Conservation (phyloP, 23 tunicate genomes). For the Halocynthia roretzi region DNA sequence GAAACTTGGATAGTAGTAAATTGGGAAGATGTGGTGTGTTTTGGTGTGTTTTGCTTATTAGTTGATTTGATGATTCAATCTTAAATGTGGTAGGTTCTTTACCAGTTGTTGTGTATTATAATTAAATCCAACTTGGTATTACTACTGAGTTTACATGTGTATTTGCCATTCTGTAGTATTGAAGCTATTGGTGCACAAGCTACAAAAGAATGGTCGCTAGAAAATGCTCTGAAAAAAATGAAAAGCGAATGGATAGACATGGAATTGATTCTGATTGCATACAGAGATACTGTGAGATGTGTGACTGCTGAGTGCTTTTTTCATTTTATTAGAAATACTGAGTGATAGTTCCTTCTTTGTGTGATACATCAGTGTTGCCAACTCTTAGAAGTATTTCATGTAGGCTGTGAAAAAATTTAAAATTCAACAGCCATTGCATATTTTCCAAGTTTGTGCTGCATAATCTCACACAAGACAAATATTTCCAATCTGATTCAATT, state of each 20-base stretch:
- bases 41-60: background rate
- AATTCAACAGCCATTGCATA: no score
- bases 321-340: no score
- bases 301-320: no score
- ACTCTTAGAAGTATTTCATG: no score
- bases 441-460: no score
- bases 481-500: no score
- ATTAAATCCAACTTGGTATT: background rate
- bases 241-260: slow-evolving; percentile 34
- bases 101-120: background rate
- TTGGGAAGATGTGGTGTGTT: background rate
- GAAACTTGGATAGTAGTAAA: no score
- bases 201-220: slow-evolving; percentile 49
- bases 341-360: no score
- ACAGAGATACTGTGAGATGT: slow-evolving; percentile 43
- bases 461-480: no score
- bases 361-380: no score
- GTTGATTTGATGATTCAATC: background rate
- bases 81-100: background rate
- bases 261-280: slow-evolving; percentile 23
- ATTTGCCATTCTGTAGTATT: slow-evolving; percentile 1
- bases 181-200: slow-evolving; percentile 36
- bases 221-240: slow-evolving; percentile 48
- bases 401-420: no score
- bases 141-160: background rate